Evolutionary conservation across 2,113 vertebrate species (phyloP).

Genomic region (Anhinga rufa): DNA sequence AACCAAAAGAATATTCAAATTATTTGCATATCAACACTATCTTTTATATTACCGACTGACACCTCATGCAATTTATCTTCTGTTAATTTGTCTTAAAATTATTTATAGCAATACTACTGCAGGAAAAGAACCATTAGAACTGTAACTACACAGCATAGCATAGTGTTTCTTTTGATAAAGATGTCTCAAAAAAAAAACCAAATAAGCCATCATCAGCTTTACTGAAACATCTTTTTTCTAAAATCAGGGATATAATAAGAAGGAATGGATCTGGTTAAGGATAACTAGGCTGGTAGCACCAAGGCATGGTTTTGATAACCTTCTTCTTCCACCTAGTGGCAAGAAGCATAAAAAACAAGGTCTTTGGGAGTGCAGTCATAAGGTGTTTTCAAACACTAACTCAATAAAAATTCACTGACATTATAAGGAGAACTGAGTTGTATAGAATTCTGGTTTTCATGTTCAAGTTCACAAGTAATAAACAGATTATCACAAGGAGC

Average conservation of each 20-base stretch:
- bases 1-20: background rate
- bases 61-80: background rate
- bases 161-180: background rate
- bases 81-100: background rate
- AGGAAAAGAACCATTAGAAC: background rate
- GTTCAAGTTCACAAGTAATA: background rate
- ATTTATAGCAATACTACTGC: background rate
- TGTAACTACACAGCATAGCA: background rate
- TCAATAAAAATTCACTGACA: background rate
- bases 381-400: background rate
- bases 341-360: conserved; percentile 62
- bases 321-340: conserved; percentile 80
- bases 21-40: background rate
- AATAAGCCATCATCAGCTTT: background rate
- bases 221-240: background rate
- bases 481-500: background rate
- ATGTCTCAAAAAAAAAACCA: background rate
- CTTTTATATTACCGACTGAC: background rate
- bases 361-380: background rate
- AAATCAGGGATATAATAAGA: background rate
- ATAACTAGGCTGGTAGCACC: background rate
- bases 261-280: background rate
- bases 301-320: conserved; percentile 61
- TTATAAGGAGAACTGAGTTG: background rate
- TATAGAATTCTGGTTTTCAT: background rate